Percentiles rank a stretch among this genome's conserved stretches.
phyloP scores from a whole-genome alignment of 2,888 invertebrate species.

The Terebella lapidaria region DNA sequence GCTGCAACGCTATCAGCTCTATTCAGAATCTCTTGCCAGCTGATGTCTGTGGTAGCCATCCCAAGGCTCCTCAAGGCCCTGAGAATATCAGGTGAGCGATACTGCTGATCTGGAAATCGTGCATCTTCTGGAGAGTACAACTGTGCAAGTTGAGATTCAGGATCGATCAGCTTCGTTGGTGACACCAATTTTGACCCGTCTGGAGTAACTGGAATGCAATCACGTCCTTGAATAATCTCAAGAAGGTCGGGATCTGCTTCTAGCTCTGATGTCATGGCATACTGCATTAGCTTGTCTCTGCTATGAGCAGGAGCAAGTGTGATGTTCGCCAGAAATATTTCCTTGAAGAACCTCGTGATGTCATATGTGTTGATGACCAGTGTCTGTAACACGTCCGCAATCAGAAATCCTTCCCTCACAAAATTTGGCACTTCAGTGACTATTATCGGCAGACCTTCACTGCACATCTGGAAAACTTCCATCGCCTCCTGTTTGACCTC shows the following conservation, averaged over 20 bases:
- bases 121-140: constrained; percentile 31
- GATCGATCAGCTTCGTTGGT: constrained; percentile 31
- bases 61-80: constrained; percentile 20
- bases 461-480: constrained; percentile 11
- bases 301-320: constrained; percentile 7
- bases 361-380: constrained; percentile 21
- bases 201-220: constrained; percentile 31
- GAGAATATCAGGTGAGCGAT: constrained; percentile 10
- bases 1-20: constrained; percentile 10
- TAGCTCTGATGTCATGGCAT: constrained; percentile 27
- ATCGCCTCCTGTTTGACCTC: constrained; percentile 7
- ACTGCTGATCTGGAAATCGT: constrained; percentile 28
- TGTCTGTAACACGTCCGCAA: constrained; percentile 8
- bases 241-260: constrained; percentile 27
- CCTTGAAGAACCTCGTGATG: constrained; percentile 24
- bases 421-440: constrained; percentile 17
- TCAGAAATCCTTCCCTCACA: constrained; percentile 11
- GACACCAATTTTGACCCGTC: constrained; percentile 23
- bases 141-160: constrained; percentile 19
- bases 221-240: constrained; percentile 5
- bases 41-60: constrained; percentile 19
- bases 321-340: constrained; percentile 30
- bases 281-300: constrained; percentile 25
- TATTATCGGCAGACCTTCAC: not conserved
- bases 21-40: constrained; percentile 25